phyloP scores from a whole-genome alignment of 2,888 invertebrate genomes.

The Aporophyla lueneburgensis region DNA sequence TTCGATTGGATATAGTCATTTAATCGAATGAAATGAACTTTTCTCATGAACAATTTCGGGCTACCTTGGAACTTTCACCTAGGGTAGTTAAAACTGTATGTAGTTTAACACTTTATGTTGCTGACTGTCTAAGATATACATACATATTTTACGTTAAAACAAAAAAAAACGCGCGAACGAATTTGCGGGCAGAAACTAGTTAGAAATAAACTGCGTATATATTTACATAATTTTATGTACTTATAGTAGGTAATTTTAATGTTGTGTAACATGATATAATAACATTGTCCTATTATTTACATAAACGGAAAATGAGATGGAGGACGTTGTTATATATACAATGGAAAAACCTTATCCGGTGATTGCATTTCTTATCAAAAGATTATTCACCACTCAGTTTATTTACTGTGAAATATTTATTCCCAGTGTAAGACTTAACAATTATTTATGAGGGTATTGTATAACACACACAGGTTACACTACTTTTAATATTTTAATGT shows the following conservation, averaged over 20 bases:
- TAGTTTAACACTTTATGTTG: too few species aligned
- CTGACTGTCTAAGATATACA: too few species aligned
- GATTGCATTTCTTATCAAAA: slow-evolving; percentile 28
- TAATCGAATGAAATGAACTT: too few species aligned
- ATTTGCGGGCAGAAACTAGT: neutral
- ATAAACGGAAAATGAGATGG: neutral
- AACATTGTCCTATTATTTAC: neutral
- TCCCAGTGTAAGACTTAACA: neutral
- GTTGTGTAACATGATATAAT: neutral
- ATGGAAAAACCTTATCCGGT: slow-evolving; percentile 15
- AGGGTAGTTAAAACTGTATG: too few species aligned
- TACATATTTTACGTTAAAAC: neutral
- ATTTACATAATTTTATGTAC: too few species aligned
- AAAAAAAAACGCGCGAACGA: neutral
- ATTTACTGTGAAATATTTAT: neutral
- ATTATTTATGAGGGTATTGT: neutral
- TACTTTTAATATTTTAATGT: neutral
- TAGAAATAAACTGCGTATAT: neutral
- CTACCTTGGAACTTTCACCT: too few species aligned
- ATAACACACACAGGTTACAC: neutral
- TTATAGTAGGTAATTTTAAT: too few species aligned
- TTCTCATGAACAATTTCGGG: too few species aligned
- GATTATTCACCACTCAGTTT: neutral
- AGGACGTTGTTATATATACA: slow-evolving; percentile 12
- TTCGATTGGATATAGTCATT: too few species aligned